A percentile compares a stretch with the other conserved stretches of the same genome.
Conservation (phyloP, 2,797 vertebrate species). For the Sylvilagus floridanus region DNA sequence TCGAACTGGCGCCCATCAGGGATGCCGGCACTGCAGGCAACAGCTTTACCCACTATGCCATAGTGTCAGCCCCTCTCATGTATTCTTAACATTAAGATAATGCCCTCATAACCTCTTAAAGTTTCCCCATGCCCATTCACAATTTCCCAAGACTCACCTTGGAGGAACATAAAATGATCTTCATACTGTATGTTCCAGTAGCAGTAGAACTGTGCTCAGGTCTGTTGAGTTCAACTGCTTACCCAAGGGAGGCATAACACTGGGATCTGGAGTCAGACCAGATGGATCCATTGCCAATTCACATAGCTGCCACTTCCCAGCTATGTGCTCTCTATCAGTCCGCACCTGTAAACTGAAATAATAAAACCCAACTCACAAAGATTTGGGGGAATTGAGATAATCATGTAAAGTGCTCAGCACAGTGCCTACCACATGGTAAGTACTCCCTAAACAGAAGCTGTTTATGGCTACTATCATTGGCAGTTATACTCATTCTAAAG, state of each 20-base stretch:
- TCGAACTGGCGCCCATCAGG: too few species aligned
- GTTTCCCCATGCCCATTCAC: neutral
- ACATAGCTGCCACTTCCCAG: neutral
- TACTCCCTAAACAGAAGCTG: neutral
- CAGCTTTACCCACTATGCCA: too few species aligned
- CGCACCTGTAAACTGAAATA: constrained; percentile 26
- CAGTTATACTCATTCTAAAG: neutral
- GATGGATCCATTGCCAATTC: neutral
- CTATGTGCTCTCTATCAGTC: neutral
- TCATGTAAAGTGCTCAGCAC: neutral
- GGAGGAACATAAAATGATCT: neutral
- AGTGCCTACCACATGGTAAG: neutral
- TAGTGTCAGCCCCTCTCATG: neutral
- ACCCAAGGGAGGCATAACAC: neutral
- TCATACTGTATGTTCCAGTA: neutral
- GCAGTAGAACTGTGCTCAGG: neutral
- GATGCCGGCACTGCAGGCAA: too few species aligned
- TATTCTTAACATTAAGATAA: neutral
- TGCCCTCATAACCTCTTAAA: neutral
- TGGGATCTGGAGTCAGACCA: neutral
- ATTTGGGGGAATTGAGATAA: neutral
- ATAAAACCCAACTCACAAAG: neutral
- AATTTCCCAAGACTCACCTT: neutral
- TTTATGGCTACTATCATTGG: neutral
- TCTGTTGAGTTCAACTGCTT: neutral